Conservation (phyloP, 2,888 invertebrate species). For the Brachyptera risi region DNA sequence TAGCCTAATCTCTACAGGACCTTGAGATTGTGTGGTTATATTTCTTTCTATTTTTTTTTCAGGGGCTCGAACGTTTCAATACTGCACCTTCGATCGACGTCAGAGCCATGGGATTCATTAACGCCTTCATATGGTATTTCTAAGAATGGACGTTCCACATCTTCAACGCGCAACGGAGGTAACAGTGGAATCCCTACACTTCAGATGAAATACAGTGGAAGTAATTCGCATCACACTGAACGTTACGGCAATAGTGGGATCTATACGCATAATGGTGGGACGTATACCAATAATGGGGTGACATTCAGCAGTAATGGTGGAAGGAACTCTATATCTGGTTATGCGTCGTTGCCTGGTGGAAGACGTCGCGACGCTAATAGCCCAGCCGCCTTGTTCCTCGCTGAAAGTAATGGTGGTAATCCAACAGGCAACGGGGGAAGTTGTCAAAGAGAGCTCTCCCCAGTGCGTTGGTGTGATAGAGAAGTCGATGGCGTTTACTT, state of each 20-base stretch:
- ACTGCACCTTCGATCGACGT: constrained; percentile 51
- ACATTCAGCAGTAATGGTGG: constrained; percentile 3
- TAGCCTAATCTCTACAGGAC: too few species aligned
- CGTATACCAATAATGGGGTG: constrained; percentile 3
- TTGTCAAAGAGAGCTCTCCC: constrained; percentile 52
- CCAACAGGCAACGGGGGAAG: constrained; percentile 42
- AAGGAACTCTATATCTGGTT: constrained; percentile 15
- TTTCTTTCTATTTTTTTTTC: too few species aligned
- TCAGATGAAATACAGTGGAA: constrained; percentile 25
- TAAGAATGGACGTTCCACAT: constrained; percentile 33
- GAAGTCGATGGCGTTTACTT: constrained; percentile 57
- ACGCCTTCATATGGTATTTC: constrained; percentile 39
- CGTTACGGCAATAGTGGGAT: constrained; percentile 8
- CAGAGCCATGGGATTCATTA: constrained; percentile 53
- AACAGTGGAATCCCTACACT: constrained; percentile 30
- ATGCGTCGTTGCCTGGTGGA: constrained; percentile 29
- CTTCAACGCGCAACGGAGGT: constrained; percentile 38
- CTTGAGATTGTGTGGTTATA: too few species aligned
- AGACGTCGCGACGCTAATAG: constrained; percentile 25
- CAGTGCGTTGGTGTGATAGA: constrained; percentile 56
- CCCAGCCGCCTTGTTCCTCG: constrained; percentile 24
- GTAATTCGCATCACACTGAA: constrained; percentile 14
- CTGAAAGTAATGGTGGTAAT: constrained; percentile 9
- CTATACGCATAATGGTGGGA: constrained; percentile 4
- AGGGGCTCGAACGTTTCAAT: constrained; percentile 55